Evolutionary conservation across 2,113 vertebrate species (phyloP).

Genomic region (Pimephales promelas): DNA sequence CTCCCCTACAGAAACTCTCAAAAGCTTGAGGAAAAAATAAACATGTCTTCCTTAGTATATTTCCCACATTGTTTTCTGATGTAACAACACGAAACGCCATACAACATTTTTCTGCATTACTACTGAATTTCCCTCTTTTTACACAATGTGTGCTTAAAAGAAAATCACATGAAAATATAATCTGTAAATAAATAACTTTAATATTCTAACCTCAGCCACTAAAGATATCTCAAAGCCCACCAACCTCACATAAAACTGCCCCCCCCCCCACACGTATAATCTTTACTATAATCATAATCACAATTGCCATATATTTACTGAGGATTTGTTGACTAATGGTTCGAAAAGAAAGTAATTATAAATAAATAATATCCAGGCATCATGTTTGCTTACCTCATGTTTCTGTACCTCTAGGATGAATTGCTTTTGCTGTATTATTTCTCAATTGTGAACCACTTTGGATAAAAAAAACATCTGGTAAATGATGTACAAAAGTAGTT

Average conservation of each 20-base stretch:
- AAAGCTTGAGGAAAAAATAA: not conserved
- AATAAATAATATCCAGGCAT: not conserved
- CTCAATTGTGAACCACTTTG: not conserved
- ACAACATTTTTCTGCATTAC: not conserved
- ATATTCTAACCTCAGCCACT: not conserved
- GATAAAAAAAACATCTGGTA: not conserved
- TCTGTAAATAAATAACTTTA: not conserved
- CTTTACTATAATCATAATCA: not conserved
- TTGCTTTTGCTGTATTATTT: not conserved
- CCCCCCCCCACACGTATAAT: not conserved
- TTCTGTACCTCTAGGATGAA: not conserved
- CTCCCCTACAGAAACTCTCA: not conserved
- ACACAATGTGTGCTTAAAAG: not conserved
- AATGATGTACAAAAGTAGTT: not conserved
- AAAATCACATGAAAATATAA: not conserved
- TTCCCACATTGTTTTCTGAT: constrained; percentile 32
- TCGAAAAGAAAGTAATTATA: not conserved
- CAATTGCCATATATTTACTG: not conserved
- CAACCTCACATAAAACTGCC: not conserved
- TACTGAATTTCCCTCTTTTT: not conserved
- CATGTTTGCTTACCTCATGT: not conserved
- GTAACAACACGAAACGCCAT: constrained; percentile 8
- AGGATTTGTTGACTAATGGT: not conserved
- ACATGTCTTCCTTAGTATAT: constrained; percentile 3
- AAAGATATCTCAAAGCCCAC: not conserved